phyloP scores from a whole-genome alignment of 2,888 invertebrate genomes.

The Sesamia inferens region DNA sequence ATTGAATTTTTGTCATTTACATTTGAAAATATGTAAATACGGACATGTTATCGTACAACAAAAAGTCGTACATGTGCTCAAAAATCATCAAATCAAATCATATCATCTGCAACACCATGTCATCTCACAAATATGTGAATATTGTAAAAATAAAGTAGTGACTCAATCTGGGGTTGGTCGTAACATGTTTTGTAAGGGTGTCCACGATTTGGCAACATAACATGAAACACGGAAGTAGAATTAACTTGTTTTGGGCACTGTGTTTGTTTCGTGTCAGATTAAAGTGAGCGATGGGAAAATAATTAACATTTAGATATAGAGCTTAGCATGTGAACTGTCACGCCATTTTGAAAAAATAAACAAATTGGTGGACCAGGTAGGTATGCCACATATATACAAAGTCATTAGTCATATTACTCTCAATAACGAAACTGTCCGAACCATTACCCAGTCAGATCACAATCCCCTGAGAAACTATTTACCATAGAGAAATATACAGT shows the following conservation, averaged over 20 bases:
- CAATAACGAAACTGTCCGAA: not conserved
- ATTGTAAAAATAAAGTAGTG: constrained; percentile 69
- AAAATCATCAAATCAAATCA: constrained; percentile 25
- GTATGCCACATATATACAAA: too few relatives aligned
- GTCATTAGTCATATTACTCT: not conserved
- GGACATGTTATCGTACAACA: not conserved
- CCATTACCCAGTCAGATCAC: not conserved
- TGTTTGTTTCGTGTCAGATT: constrained; percentile 52
- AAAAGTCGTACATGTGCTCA: not conserved
- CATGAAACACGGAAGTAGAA: constrained; percentile 53
- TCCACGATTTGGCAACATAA: constrained; percentile 68
- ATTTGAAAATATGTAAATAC: too few relatives aligned
- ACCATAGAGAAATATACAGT: not conserved
- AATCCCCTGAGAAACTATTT: not conserved
- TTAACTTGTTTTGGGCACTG: constrained; percentile 57
- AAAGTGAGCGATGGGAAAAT: constrained; percentile 1
- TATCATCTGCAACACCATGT: constrained; percentile 27
- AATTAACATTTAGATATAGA: not conserved
- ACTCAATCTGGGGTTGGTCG: constrained; percentile 55
- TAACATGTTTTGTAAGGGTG: constrained; percentile 69
- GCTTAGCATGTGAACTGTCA: too few relatives aligned
- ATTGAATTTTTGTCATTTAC: too few relatives aligned
- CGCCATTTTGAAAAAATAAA: too few relatives aligned
- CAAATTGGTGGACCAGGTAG: too few relatives aligned
- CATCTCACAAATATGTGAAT: constrained; percentile 64